Evolutionary conservation across 2,888 invertebrate species (phyloP).

Genomic region (Limnephilus rhombicus): DNA sequence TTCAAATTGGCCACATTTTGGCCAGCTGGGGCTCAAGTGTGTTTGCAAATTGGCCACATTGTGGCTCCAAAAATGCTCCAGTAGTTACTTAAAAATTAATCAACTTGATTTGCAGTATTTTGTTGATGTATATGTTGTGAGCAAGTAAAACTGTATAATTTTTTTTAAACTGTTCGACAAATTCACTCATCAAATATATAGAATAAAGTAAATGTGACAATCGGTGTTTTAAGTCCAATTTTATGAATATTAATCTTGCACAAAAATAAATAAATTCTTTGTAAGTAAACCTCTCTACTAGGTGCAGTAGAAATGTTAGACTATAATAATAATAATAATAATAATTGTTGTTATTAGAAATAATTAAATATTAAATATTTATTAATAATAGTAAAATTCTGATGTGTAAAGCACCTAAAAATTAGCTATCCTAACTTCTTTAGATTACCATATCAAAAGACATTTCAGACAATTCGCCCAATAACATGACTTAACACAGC

Average conservation of each 20-base stretch:
- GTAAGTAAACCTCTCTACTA: neutral
- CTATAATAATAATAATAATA: neutral
- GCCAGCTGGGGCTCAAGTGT: no score
- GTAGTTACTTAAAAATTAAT: neutral
- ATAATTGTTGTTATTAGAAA: neutral
- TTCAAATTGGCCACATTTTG: no score
- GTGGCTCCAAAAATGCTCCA: no score
- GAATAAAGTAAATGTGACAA: slow-evolving; percentile 48
- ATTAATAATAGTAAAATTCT: neutral
- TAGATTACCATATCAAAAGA: neutral
- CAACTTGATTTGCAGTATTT: neutral
- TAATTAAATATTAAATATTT: neutral
- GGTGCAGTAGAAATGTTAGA: neutral
- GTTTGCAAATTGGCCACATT: no score
- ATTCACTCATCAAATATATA: neutral
- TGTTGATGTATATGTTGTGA: neutral
- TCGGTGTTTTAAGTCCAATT: slow-evolving; percentile 55
- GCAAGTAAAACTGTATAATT: no score
- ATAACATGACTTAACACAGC: neutral
- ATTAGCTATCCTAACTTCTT: neutral
- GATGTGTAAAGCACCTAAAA: neutral
- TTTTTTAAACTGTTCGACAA: neutral
- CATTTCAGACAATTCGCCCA: neutral
- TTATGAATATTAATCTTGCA: neutral
- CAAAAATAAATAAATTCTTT: neutral